phyloP scores from a whole-genome alignment of 2,888 invertebrate species.

The Polyommatus iphigenia region DNA sequence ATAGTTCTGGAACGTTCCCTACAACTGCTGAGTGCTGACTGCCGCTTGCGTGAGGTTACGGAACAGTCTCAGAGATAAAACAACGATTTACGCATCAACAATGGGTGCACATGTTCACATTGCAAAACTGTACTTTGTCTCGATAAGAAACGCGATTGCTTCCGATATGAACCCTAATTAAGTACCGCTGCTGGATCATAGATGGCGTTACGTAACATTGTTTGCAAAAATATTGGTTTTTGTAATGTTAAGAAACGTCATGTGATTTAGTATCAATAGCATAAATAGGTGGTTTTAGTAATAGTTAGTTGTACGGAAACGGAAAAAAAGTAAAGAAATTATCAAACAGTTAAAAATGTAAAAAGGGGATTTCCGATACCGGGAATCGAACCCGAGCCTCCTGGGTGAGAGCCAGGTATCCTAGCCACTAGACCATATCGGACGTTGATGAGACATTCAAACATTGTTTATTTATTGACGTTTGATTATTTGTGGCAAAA shows the following conservation, averaged over 20 bases:
- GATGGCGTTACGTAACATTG: slow-evolving; percentile 53
- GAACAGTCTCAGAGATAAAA: slow-evolving; percentile 28
- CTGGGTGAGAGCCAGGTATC: slow-evolving; percentile 86
- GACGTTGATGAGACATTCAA: slow-evolving; percentile 44
- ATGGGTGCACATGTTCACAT: slow-evolving; percentile 41
- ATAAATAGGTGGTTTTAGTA: too few relatives aligned
- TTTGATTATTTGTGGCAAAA: neutral
- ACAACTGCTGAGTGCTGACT: neutral
- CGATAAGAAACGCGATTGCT: slow-evolving; percentile 45
- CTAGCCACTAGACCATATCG: slow-evolving; percentile 84
- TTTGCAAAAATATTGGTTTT: neutral
- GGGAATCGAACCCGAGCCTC: slow-evolving; percentile 87
- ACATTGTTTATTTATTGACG: neutral
- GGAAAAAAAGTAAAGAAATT: neutral
- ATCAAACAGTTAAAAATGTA: neutral
- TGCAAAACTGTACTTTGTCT: slow-evolving; percentile 41
- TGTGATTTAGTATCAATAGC: neutral
- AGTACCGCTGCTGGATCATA: slow-evolving; percentile 50
- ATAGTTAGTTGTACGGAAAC: neutral
- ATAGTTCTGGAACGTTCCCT: neutral
- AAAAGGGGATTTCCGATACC: slow-evolving; percentile 76
- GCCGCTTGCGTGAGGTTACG: slow-evolving; percentile 5
- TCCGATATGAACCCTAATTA: slow-evolving; percentile 47
- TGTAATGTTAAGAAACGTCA: neutral
- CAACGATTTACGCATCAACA: slow-evolving; percentile 31